phyloP scores from a whole-genome alignment of 2,113 vertebrate genomes.

The Podarcis raffonei region DNA sequence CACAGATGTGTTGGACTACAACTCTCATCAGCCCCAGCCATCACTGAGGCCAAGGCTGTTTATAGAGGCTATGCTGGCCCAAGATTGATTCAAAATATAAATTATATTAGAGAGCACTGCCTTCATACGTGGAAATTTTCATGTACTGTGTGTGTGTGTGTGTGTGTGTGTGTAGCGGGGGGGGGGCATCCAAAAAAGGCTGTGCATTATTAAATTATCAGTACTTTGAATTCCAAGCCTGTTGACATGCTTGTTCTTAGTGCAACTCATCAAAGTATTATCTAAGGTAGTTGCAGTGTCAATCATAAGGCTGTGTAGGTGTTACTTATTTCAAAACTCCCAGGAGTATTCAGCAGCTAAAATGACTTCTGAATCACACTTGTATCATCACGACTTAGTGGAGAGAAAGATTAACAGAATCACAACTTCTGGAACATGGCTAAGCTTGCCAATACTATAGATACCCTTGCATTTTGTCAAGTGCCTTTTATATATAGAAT shows the following conservation, averaged over 20 bases:
- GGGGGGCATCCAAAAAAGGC: not conserved
- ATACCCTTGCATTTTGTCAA: not conserved
- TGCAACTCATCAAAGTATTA: conserved; percentile 17
- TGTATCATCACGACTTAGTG: conserved; percentile 4
- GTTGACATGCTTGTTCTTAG: not conserved
- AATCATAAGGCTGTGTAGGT: conserved; percentile 16
- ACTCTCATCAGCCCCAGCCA: too few species aligned
- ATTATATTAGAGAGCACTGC: not conserved
- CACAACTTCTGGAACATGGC: not conserved
- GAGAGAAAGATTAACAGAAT: not conserved
- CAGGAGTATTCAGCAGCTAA: not conserved
- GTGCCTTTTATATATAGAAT: not conserved
- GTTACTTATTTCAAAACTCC: conserved; percentile 13
- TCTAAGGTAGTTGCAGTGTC: conserved; percentile 10
- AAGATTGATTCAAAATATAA: not conserved
- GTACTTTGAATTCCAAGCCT: not conserved
- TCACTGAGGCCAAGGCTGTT: too few species aligned
- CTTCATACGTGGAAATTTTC: not conserved
- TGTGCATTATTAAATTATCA: not conserved
- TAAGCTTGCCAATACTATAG: not conserved
- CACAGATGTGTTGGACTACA: too few species aligned
- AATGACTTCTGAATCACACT: conserved; percentile 22
- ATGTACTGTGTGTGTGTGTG: not conserved
- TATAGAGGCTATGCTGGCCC: not conserved
- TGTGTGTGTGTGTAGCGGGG: not conserved